phyloP scores from a whole-genome alignment of 2,888 invertebrate genomes.

The Polydesmus complanatus region DNA sequence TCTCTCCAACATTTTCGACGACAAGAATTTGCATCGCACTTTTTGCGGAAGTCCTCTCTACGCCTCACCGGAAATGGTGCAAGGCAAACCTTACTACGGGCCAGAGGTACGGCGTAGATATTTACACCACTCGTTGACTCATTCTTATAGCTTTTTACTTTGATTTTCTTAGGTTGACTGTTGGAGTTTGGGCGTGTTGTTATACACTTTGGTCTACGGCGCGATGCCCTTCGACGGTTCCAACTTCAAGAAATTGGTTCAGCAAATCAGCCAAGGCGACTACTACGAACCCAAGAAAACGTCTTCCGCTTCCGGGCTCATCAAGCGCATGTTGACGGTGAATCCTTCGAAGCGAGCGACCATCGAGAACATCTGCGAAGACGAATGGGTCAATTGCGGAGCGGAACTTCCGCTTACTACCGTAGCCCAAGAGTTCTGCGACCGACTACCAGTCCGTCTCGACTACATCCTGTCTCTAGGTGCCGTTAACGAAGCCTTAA shows the following conservation, averaged over 20 bases:
- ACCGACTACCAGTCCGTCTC: constrained; percentile 75
- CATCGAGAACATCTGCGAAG: constrained; percentile 84
- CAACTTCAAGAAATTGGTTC: constrained; percentile 90
- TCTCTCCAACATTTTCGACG: constrained; percentile 89
- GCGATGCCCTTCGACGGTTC: constrained; percentile 99
- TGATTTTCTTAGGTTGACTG: constrained; percentile 37
- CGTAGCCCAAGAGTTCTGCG: constrained; percentile 72
- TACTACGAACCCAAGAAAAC: constrained; percentile 93
- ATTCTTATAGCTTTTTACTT: neutral
- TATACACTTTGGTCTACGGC: constrained; percentile 96
- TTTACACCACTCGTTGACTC: neutral
- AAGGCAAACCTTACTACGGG: constrained; percentile 89
- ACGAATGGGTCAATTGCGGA: constrained; percentile 92
- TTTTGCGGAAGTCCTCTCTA: constrained; percentile 95
- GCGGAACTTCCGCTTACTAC: constrained; percentile 68
- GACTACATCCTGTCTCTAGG: too few species aligned
- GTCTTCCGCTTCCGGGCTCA: constrained; percentile 89
- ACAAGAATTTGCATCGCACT: constrained; percentile 68
- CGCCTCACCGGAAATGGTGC: constrained; percentile 94
- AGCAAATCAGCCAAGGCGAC: constrained; percentile 92
- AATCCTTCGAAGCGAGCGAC: constrained; percentile 77
- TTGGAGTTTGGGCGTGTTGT: constrained; percentile 85
- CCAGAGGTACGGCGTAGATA: too few species aligned
- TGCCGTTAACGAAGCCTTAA: too few species aligned
- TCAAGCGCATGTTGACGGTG: constrained; percentile 86